These are phyloP conservation scores for Drosophila ohnishii DNA, from an alignment of 1,140 invertebrate species.

Conservation along the genomic window DNA sequence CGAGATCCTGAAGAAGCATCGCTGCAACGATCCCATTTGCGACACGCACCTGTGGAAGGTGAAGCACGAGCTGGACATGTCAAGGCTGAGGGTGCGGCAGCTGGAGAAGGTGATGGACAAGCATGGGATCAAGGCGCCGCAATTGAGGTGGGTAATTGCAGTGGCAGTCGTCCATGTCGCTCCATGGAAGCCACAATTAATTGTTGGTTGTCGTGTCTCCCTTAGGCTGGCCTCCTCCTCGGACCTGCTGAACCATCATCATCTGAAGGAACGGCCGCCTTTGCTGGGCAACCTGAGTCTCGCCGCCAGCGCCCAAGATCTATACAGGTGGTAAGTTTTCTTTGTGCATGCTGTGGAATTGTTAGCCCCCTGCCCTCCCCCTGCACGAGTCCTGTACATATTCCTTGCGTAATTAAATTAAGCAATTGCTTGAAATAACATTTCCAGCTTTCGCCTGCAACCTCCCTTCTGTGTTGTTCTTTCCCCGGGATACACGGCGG, in stretches of 20 bases:
- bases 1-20: slow-evolving; percentile 85
- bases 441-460: slow-evolving; percentile 34
- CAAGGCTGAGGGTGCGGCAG: slow-evolving; percentile 91
- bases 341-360: slow-evolving; percentile 36
- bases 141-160: slow-evolving; percentile 83
- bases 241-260: slow-evolving; percentile 80
- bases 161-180: not conserved
- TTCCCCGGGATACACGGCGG: slow-evolving; percentile 29
- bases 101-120: slow-evolving; percentile 92
- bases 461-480: slow-evolving; percentile 10
- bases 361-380: not conserved
- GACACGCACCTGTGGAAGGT: slow-evolving; percentile 94
- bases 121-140: slow-evolving; percentile 90
- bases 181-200: not conserved
- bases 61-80: slow-evolving; percentile 93
- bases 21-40: slow-evolving; percentile 91
- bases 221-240: slow-evolving; percentile 82
- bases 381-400: slow-evolving; percentile 1
- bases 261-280: slow-evolving; percentile 80
- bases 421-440: slow-evolving; percentile 70
- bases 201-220: not conserved
- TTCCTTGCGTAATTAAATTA: slow-evolving; percentile 63
- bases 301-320: slow-evolving; percentile 83
- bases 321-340: slow-evolving; percentile 83
- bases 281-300: slow-evolving; percentile 81